phyloP scores from a whole-genome alignment of 2,797 vertebrate species.

The Amphiprion clarkii region DNA sequence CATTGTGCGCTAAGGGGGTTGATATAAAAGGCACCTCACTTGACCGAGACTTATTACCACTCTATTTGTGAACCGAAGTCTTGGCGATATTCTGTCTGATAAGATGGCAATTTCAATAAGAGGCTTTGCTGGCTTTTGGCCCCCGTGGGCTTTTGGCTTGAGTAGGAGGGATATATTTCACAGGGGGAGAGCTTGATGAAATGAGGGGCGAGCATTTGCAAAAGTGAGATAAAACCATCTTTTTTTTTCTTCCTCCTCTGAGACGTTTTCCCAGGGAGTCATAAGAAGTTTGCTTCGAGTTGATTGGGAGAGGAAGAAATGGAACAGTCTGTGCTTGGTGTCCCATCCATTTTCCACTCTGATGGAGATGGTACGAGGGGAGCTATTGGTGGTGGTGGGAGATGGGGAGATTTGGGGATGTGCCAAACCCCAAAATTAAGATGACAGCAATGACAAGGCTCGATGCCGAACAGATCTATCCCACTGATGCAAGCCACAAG shows the following conservation, averaged over 20 bases:
- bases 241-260: not conserved
- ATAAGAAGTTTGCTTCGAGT: constrained; percentile 38
- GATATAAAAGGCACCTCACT: constrained; percentile 73
- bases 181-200: constrained; percentile 73
- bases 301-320: constrained; percentile 38
- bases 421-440: constrained; percentile 69
- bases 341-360: constrained; percentile 64
- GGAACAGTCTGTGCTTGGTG: constrained; percentile 36
- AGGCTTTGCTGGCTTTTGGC: constrained; percentile 72
- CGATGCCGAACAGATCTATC: constrained; percentile 68
- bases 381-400: constrained; percentile 12
- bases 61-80: constrained; percentile 80
- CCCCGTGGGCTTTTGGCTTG: constrained; percentile 71
- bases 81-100: constrained; percentile 78
- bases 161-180: constrained; percentile 78
- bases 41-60: constrained; percentile 80
- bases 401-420: constrained; percentile 32
- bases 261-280: constrained; percentile 44
- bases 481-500: constrained; percentile 60
- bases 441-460: constrained; percentile 76
- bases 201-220: constrained; percentile 72
- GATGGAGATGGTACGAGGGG: constrained; percentile 46
- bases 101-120: constrained; percentile 85
- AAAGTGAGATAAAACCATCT: constrained; percentile 78
- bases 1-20: constrained; percentile 60